Evolutionary conservation across 1,140 invertebrate species (phyloP).

Genomic region (Listronotus oregonensis): DNA sequence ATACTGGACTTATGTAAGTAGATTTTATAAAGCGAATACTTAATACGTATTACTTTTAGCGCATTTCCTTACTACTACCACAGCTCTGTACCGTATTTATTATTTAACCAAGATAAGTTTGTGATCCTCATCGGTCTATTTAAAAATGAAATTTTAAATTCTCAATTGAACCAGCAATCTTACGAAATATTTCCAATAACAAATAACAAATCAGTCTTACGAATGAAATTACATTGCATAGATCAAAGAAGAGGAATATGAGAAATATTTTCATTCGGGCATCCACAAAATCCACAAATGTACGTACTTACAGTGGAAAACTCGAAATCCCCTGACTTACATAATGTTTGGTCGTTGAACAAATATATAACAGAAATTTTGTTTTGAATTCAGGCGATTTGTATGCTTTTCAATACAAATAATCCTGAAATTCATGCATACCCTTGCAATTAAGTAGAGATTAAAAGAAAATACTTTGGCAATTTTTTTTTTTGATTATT

Average conservation of each 20-base stretch:
- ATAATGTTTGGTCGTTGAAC: conserved; percentile 33
- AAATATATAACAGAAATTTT: conserved; percentile 30
- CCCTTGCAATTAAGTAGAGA: no score
- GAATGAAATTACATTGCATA: conserved; percentile 25
- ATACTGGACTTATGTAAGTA: no score
- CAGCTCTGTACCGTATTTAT: no score
- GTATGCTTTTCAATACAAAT: conserved; percentile 8
- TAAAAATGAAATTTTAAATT: conserved; percentile 1
- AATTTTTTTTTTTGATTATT: no score
- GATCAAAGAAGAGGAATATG: conserved; percentile 36
- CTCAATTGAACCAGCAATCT: conserved; percentile 3
- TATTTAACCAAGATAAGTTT: no score
- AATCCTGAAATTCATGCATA: no score
- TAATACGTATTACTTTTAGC: no score
- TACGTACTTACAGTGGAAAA: conserved; percentile 28
- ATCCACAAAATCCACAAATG: conserved; percentile 30
- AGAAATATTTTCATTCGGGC: conserved; percentile 35
- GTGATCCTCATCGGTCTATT: background rate
- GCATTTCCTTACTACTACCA: no score
- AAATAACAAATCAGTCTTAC: conserved; percentile 31
- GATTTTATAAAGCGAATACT: no score
- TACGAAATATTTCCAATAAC: conserved; percentile 14
- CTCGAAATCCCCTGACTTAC: conserved; percentile 24
- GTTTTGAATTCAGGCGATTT: conserved; percentile 22
- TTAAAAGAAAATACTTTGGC: no score